phyloP scores from a whole-genome alignment of 2,888 invertebrate species.

The Apotomis capreana region DNA sequence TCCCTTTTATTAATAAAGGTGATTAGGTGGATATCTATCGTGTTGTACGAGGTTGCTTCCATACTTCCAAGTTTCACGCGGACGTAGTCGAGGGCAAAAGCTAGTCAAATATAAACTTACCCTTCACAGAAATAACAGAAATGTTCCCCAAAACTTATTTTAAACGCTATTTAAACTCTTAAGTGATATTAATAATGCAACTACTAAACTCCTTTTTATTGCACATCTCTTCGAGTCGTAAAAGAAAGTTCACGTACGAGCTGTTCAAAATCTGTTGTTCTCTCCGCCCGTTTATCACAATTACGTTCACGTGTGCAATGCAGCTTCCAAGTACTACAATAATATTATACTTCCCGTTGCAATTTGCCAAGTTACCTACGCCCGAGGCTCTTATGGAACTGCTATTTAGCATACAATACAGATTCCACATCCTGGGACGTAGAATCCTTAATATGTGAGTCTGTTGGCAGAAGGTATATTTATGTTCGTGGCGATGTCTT shows the following conservation, averaged over 20 bases:
- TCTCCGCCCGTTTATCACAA: background rate
- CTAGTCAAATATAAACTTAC: no score
- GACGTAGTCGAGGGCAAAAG: no score
- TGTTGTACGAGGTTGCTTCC: no score
- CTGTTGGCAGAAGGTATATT: slow-evolving; percentile 20
- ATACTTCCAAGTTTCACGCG: no score
- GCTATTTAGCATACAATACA: slow-evolving; percentile 35
- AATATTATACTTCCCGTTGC: background rate
- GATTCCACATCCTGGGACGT: slow-evolving; percentile 18
- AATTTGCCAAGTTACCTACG: slow-evolving; percentile 9
- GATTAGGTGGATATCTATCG: no score
- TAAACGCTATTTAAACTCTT: background rate
- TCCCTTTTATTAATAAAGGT: no score
- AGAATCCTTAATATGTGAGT: slow-evolving; percentile 20
- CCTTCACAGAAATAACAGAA: no score
- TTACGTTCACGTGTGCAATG: background rate
- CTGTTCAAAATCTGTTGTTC: background rate
- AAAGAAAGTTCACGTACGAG: background rate
- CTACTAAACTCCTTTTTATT: background rate
- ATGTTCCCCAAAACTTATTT: background rate
- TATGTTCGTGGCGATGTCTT: background rate
- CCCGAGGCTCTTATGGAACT: slow-evolving; percentile 13
- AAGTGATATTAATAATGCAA: background rate
- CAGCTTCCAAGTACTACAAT: background rate
- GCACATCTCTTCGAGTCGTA: background rate